phyloP scores from a whole-genome alignment of 1,140 invertebrate species.

The Vollenhovia emeryi region DNA sequence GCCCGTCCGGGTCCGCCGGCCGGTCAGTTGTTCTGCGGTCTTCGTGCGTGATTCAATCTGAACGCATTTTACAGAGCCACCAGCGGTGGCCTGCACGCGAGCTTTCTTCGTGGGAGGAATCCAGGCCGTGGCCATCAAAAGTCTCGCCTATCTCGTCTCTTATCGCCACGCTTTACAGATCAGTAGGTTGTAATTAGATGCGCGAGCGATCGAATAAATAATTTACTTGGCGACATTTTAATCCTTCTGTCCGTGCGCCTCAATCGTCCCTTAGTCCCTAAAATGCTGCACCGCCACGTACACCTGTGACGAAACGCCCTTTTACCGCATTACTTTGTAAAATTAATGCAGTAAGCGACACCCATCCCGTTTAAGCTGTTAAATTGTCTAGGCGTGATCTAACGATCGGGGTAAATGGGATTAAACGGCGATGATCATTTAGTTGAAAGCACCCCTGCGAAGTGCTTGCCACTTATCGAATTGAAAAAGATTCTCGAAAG shows the following conservation, averaged over 20 bases:
- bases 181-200: background rate
- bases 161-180: background rate
- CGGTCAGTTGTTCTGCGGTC: slow-evolving; percentile 77
- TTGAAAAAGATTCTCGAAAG: slow-evolving; percentile 13
- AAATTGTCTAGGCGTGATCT: slow-evolving; percentile 47
- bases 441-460: slow-evolving; percentile 24
- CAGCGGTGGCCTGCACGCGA: slow-evolving; percentile 75
- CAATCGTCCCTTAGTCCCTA: background rate
- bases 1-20: background rate
- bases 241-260: background rate
- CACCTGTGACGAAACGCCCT: background rate
- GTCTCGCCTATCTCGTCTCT: background rate
- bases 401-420: slow-evolving; percentile 43
- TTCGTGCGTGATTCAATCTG: slow-evolving; percentile 77
- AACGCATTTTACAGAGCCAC: slow-evolving; percentile 74
- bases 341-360: slow-evolving; percentile 3
- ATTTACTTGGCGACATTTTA: background rate
- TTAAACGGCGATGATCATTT: slow-evolving; percentile 45
- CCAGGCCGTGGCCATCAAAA: slow-evolving; percentile 43
- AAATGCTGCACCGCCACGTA: background rate
- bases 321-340: background rate
- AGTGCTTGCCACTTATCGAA: slow-evolving; percentile 41
- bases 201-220: background rate
- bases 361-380: background rate
- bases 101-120: slow-evolving; percentile 36